Conservation (phyloP, 2,888 invertebrate species). For the Polyommatus icarus region DNA sequence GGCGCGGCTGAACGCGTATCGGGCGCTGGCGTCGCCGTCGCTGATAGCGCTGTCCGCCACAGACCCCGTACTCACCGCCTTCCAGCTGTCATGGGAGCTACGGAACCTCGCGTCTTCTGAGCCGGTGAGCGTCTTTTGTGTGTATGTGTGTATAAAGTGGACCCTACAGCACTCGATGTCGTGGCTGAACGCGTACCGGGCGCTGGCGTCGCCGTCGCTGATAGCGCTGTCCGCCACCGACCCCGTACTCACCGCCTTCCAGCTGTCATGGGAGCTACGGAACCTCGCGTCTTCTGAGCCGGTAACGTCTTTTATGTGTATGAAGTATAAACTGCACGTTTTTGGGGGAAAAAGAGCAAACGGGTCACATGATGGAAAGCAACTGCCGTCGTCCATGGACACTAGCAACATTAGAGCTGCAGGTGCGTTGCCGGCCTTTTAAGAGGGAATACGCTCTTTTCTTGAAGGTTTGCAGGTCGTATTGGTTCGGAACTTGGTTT, state of each 20-base stretch:
- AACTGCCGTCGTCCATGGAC: too few species aligned
- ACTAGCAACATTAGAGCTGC: too few species aligned
- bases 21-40: conserved; percentile 95
- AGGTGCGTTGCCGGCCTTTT: too few species aligned
- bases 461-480: too few species aligned
- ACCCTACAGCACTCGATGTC: conserved; percentile 90
- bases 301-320: conserved; percentile 46
- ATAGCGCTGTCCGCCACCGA: conserved; percentile 96
- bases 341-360: too few species aligned
- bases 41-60: conserved; percentile 95
- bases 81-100: conserved; percentile 97
- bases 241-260: conserved; percentile 96
- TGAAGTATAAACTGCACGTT: background rate
- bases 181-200: conserved; percentile 95
- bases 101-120: conserved; percentile 92
- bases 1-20: conserved; percentile 95
- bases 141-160: background rate
- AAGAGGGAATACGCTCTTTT: too few species aligned
- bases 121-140: conserved; percentile 51
- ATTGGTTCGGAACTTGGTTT: too few species aligned
- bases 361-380: too few species aligned
- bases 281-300: conserved; percentile 91
- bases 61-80: conserved; percentile 96
- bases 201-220: conserved; percentile 94
- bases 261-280: conserved; percentile 96